Base-by-base conservation (phyloP, 2,797 vertebrate species). In the Luscinia megarhynchos region DNA sequence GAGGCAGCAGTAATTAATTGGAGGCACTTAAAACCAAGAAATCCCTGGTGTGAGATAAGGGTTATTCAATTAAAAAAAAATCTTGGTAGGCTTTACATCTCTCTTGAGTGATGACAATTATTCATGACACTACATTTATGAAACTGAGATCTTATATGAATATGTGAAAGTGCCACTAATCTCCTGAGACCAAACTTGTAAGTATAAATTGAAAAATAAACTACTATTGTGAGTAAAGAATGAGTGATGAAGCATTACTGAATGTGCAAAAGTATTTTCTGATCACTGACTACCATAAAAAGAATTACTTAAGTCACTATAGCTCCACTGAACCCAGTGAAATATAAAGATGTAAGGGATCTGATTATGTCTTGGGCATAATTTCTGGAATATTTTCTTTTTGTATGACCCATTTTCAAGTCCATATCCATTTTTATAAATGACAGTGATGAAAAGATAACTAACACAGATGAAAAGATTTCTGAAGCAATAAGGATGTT, bases 1-100 rank as follows among this genome's bases (percentile, higher is more conserved):
- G 9, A 92, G 87, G 78, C 89, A 95, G 40, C 75, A 91, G 93
- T 90, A 95, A 95, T 96, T 95, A 96, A 96, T 91, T 94, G 73
- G 84, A 95, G 84, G 92, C 69, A 61, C 67, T 85, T 87, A 89
- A 94, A 93, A n/a, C 59, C 43, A 80, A 95, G 84, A 94, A 89
- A 87, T 80, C 81, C 53, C 81, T 89, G 23, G 57, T 61, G 90
- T 62, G 54, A 88, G 92, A 86, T 84, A 92, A 94, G 57, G 43
- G 62, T 96, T 89, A 95, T 96, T 86, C 55, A 94, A 27, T 59
- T 89, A 38, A 2, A 17, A 40, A 20, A 43, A 82, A 38, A 16
- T 24, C 66, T 80, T 66, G 38, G 18, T 74, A 91, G 75, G 85
- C 48, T 84, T 84, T 90, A 62, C 53, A 43, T 77, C 57, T 54